Evolutionary conservation across 2,888 invertebrate species (phyloP), one percentile per base, ranked within the genome.

Genomic region (Pycnomerus fuliginosus): DNA sequence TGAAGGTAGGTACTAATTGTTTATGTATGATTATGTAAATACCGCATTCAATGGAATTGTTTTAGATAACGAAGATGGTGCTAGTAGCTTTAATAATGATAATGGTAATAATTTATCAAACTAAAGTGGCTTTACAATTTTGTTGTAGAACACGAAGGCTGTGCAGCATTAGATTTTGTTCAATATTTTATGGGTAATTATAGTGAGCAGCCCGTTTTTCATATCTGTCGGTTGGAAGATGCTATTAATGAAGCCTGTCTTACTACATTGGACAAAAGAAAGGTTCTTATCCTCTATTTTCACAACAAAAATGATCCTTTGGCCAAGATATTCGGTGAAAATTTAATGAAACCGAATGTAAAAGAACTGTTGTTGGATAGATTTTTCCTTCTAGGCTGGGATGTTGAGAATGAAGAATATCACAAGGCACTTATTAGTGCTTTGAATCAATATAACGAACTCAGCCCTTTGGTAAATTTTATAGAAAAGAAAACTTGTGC

Each of bases 401-500:
- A 20, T 20, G 20, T 20, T 4, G 20, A 20, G 8, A 8, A 20
- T 4, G 8, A 20, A 20, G 8, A 20, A 20, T 20, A 20, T 8
- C 20, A 20, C 4, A 4, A 20, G 8, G 35, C 44, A 37, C 44
- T 44, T 17, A 43, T 34, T 36, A 37, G 16, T 15, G 25, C 7
- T 45, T 30, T 40, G 28, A 22, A 11, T 25, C 35, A 30, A 31
- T 24, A 38, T 17, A 50, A 47, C 15, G 45, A 60, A n/a, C 49
- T 58, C 16, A 51, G 52, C 23, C 35, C 45, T 32, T 13, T 56
- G 8, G 28, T 41, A n/a, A 32, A 51, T 34, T 42, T 55, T 20
- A 34, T 58, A 5, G 42, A 49, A 39, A 27, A 16, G 8, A 45
- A 60, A 42, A 34, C 32, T 2, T 33, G 62, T 3, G 40, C 54